Evolutionary conservation across 2,888 invertebrate genomes (phyloP), one percentile per base, ranked within the genome.

Genomic region (Cyclophora albipunctata): DNA sequence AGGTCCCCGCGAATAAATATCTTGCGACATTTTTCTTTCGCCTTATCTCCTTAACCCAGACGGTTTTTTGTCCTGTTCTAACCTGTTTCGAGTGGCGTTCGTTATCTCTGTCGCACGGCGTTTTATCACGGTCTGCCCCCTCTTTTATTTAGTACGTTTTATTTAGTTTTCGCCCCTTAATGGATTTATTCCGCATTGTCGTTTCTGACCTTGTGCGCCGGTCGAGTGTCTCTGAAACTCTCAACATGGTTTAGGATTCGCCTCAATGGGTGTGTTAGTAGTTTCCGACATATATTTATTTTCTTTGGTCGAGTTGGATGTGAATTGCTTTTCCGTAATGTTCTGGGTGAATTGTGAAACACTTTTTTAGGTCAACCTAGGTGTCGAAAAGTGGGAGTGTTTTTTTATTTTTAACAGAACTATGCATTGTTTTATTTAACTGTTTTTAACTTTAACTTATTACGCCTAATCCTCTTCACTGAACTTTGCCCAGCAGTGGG

Each of bases 1-100:
- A 61, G 71, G 62, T 69, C 76, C 81, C 81, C 62, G 70, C 66
- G 77, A 73, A 82, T 82, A 84, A 83, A 85, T 84, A 86, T 84
- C 82, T 73, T 60, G 51, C 75, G 71, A 85, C 85, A 86, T 87
- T 88, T 88, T 87, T 88, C 87, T 87, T 84, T 81, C 64, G 73
- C 74, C 81, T 87, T 88, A 88, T 88, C 87, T 85, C 48, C 60
- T 62, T 69, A 73, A 74, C 69, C 78, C 87, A 87, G 86, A 80
- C 84, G 69, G 56, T 64, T 45, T 55, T 59, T 53, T 60, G 51
- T 75, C 75, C 61, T 66, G 59, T 61, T 77, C 67, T 46, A 49
- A 20, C 71, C 50, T 34, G 34, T 3, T n/a, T 34, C 40, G 42
- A 45, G 35, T 41, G n/a, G 40, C 41, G 58, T 64, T 73, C 43